Conservation (phyloP, 2,113 vertebrate species). For the Bubalus kerabau region DNA sequence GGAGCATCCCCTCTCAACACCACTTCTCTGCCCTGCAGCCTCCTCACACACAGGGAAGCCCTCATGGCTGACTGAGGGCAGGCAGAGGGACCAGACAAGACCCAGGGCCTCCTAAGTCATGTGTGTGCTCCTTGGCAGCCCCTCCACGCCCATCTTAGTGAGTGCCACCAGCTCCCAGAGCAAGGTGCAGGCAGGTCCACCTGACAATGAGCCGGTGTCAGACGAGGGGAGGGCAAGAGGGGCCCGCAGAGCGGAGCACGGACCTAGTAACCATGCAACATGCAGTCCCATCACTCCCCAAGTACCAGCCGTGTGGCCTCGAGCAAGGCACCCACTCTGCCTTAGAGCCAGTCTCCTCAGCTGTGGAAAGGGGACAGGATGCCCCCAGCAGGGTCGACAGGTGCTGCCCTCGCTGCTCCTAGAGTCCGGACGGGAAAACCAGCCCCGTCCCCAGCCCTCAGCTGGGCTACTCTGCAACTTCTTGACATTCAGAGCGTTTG, state of each 20-base stretch:
- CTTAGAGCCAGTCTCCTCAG: background rate
- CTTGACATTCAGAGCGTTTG: background rate
- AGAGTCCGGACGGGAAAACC: background rate
- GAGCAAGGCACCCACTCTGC: background rate
- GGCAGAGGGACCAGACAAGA: background rate
- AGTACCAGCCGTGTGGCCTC: background rate
- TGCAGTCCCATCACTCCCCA: background rate
- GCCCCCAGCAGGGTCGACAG: no score
- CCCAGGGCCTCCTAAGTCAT: background rate
- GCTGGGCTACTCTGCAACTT: background rate
- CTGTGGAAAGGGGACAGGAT: background rate
- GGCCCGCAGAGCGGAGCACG: accelerated
- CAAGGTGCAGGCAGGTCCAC: background rate
- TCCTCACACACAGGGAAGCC: background rate
- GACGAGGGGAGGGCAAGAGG: background rate
- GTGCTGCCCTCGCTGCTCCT: background rate
- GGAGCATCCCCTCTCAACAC: background rate
- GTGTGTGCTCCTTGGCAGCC: background rate
- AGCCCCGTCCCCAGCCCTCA: background rate
- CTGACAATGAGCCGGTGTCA: background rate
- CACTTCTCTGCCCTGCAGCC: background rate
- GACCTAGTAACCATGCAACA: background rate
- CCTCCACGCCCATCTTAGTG: background rate
- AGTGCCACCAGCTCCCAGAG: background rate
- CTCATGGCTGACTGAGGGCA: background rate